Evolutionary conservation across 2,888 invertebrate genomes (phyloP), one percentile per base, ranked within the genome.

Genomic region (Eledone cirrhosa): DNA sequence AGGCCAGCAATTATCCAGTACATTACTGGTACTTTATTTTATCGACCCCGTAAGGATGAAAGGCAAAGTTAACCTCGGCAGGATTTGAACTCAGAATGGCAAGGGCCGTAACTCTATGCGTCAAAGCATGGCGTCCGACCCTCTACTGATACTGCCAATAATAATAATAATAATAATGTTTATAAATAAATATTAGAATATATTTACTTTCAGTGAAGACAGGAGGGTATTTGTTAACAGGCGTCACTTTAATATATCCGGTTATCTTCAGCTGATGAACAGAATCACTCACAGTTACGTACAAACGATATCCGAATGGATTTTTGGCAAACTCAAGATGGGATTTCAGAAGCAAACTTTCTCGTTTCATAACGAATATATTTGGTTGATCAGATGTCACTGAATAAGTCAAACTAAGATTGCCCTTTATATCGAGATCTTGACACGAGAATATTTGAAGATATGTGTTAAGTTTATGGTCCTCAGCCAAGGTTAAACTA

Each of bases 191-290:
- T 41, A n/a, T n/a, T n/a, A 41, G 11, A 41, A 41, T 72, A 22
- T 24, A 80, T 81, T 81, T 78, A 86, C 86, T 78, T 79, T 41
- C 63, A 27, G 77, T 69, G 79, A 83, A 85, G 8, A 82, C 80
- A 5, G 85, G 85, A 4, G 80, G 59, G 33, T 65, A 80, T 72
- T 86, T 84, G 77, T 86, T 82, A 33, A 84, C 82, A 29, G 82
- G 78, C 8, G 78, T 79, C 22, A 85, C 82, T 27, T 72, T 79
- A n/a, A 86, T 80, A 4, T 82, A 81, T 1, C 83, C 84, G 0
- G 76, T 47, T 22, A 84, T 78, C 41, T 78, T 41, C 11, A 82
- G 67, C 24, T 76, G 75, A 77, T 81, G 76, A 2, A 69, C 59
- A 22, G 81, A 80, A 78, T 85, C 85, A 3, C 81, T 82, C 48